Percentiles rank a stretch among this genome's conserved stretches.
Conservation (phyloP, 1,140 invertebrate genomes). For the Melipona quadrifasciata region DNA sequence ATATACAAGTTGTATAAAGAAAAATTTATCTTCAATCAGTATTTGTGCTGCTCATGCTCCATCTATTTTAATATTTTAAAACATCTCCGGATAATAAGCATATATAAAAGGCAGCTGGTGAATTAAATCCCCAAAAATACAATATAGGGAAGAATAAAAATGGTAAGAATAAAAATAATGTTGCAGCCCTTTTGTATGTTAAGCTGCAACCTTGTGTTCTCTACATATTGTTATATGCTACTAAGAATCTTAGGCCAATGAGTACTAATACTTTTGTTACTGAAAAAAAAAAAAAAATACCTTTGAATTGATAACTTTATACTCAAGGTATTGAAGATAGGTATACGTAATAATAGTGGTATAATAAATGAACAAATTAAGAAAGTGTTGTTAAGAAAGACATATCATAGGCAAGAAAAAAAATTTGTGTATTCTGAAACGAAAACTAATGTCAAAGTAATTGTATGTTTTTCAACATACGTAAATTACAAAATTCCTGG, state of each 20-base stretch:
- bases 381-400: not conserved
- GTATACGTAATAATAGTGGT: slow-evolving; percentile 13
- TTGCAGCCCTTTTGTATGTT: slow-evolving; percentile 81
- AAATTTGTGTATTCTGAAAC: slow-evolving; percentile 30
- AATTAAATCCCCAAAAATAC: slow-evolving; percentile 55
- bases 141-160: slow-evolving; percentile 54
- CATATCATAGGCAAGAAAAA: slow-evolving; percentile 13
- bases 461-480: slow-evolving; percentile 23
- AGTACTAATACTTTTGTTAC: slow-evolving; percentile 62
- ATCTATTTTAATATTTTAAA: slow-evolving; percentile 29
- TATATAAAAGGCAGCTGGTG: slow-evolving; percentile 71
- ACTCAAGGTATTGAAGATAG: slow-evolving; percentile 24
- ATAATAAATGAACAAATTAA: slow-evolving; percentile 17
- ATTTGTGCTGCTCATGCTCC: not conserved
- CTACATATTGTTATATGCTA: slow-evolving; percentile 70
- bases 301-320: slow-evolving; percentile 34
- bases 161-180: slow-evolving; percentile 63
- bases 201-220: slow-evolving; percentile 79
- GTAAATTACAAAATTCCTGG: slow-evolving; percentile 17
- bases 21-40: slow-evolving; percentile 3
- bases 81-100: slow-evolving; percentile 15
- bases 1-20: not conserved
- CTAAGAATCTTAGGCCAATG: slow-evolving; percentile 55
- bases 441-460: slow-evolving; percentile 4
- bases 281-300: slow-evolving; percentile 20